These are phyloP conservation scores for Festucalex cinctus DNA, from an alignment of 2,113 vertebrate species.

Conservation along the genomic window DNA sequence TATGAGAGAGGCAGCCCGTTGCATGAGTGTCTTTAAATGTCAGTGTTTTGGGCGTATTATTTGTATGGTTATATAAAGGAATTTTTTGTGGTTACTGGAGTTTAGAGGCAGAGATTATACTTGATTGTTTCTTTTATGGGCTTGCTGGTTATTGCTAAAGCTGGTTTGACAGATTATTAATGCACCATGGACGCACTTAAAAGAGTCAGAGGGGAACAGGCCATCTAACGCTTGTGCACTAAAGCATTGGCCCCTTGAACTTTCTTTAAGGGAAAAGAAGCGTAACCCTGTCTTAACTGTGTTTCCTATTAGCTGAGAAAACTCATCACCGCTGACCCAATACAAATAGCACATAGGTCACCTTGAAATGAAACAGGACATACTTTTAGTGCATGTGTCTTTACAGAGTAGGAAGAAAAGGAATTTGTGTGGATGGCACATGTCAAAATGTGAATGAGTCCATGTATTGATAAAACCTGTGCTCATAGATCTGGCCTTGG, in stretches of 20 bases:
- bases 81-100: conserved; percentile 63
- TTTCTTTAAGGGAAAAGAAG: neutral
- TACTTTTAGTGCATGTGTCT: neutral
- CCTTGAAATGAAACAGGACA: conserved; percentile 52
- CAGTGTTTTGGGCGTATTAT: conserved; percentile 54
- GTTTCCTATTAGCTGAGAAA: conserved; percentile 5
- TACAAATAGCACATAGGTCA: conserved; percentile 54
- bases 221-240: conserved; percentile 41
- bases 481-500: conserved; percentile 37
- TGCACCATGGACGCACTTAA: conserved; percentile 56
- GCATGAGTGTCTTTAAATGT: conserved; percentile 35
- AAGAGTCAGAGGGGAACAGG: conserved; percentile 44
- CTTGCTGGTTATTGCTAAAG: conserved; percentile 68
- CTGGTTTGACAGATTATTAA: conserved; percentile 65
- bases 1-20: conserved; percentile 5
- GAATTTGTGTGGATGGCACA: neutral
- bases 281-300: conserved; percentile 1
- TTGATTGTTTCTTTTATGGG: conserved; percentile 61
- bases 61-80: conserved; percentile 11
- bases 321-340: conserved; percentile 34
- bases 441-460: neutral
- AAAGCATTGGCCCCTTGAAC: conserved; percentile 7
- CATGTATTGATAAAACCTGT: conserved; percentile 10
- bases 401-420: neutral
- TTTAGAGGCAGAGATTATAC: conserved; percentile 66